Conservation (phyloP, 2,797 vertebrate genomes). For the Etheostoma perlongum region DNA sequence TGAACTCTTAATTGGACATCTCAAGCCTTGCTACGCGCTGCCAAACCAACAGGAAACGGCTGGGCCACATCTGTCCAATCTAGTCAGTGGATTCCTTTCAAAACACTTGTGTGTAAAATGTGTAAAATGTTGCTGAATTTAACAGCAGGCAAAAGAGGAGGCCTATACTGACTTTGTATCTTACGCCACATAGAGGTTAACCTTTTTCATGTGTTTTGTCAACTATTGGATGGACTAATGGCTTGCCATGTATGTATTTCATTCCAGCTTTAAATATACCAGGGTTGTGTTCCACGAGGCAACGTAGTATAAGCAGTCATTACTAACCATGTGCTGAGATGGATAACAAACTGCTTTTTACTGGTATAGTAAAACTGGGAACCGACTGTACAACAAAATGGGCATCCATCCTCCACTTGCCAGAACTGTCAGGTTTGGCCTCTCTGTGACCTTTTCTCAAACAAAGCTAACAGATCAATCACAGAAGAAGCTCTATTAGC, state of each 20-base stretch:
- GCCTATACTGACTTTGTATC: not conserved
- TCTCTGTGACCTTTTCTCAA: slow-evolving; percentile 54
- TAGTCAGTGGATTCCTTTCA: slow-evolving; percentile 3
- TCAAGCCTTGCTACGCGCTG: not conserved
- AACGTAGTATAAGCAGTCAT: not conserved
- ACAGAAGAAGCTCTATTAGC: slow-evolving; percentile 50
- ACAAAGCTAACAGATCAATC: slow-evolving; percentile 61
- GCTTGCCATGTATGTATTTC: not conserved
- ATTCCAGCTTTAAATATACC: not conserved
- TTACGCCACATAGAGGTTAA: not conserved
- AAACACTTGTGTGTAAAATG: not conserved
- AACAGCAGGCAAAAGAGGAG: slow-evolving; percentile 3
- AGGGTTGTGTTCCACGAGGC: not conserved
- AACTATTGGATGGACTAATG: not conserved
- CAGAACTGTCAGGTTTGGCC: slow-evolving; percentile 32
- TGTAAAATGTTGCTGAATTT: not conserved
- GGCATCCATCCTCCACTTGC: slow-evolving; percentile 4
- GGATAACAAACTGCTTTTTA: not conserved
- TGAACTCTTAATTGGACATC: slow-evolving; percentile 17
- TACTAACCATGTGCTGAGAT: not conserved
- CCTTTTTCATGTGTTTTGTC: not conserved
- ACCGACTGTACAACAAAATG: not conserved
- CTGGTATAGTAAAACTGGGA: not conserved
- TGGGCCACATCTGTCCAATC: slow-evolving; percentile 25
- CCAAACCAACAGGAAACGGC: slow-evolving; percentile 21